A percentile compares a stretch with the other conserved stretches of the same genome.
Conservation (phyloP, 2,888 invertebrate genomes). For the Nemotelus nigrinus region DNA sequence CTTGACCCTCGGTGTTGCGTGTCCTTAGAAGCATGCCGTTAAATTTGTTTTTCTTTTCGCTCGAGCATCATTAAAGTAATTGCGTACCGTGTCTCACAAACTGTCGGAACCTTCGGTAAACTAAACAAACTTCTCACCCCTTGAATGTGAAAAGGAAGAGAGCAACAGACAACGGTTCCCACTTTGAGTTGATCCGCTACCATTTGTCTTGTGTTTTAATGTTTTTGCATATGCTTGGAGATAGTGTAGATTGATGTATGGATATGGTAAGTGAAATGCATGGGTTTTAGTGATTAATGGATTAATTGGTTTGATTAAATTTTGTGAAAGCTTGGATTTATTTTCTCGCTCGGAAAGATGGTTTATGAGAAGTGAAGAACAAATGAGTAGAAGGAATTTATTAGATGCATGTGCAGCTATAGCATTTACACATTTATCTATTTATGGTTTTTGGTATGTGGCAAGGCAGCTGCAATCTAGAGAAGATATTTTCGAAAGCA, state of each 20-base stretch:
- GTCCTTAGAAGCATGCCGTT: constrained; percentile 29
- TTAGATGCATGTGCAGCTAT: too few relatives aligned
- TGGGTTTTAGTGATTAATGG: constrained; percentile 30
- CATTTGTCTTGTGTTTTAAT: constrained; percentile 36
- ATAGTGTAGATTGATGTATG: constrained; percentile 35
- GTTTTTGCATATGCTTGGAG: background rate
- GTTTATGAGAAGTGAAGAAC: too few relatives aligned
- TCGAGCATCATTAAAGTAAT: constrained; percentile 11
- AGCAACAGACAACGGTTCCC: constrained; percentile 20
- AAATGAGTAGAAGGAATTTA: too few relatives aligned
- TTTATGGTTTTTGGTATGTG: too few relatives aligned
- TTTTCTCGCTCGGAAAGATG: too few relatives aligned
- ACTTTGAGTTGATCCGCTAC: constrained; percentile 4
- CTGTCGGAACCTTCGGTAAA: constrained; percentile 3
- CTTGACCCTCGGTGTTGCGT: constrained; percentile 15
- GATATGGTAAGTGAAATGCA: constrained; percentile 25
- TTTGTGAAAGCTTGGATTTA: too few relatives aligned
- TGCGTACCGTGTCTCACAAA: background rate
- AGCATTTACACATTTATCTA: too few relatives aligned
- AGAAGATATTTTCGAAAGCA: too few relatives aligned
- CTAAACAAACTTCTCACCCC: constrained; percentile 16
- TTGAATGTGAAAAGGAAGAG: constrained; percentile 4
- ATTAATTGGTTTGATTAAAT: background rate
- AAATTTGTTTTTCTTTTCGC: constrained; percentile 43
- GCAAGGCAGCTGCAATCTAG: too few relatives aligned